Base-by-base conservation (phyloP, 1,140 invertebrate genomes). In the Drosophila ironensis region DNA sequence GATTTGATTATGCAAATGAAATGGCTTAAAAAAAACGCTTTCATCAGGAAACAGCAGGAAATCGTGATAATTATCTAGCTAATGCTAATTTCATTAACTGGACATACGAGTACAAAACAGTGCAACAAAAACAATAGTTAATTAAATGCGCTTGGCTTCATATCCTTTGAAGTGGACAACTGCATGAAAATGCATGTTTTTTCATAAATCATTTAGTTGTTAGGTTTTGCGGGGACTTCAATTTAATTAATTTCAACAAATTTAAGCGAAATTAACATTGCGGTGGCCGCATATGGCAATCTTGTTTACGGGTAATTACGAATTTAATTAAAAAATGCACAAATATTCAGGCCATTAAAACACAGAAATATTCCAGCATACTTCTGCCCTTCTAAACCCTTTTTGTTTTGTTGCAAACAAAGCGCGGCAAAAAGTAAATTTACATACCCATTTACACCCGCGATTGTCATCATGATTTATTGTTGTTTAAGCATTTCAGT, bases 271-370 rank as follows among this genome's bases (percentile, higher is more conserved):
- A 77, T 82, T 53, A 82, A 61, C 73, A 61, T 59, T 61, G 78
- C 53, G 69, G 78, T 61, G 25, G 33, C 37, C 57, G 37, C 44
- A 80, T 60, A 37, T 42, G 47, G 48, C 59, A 33, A 61, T 41
- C 75, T 42, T 67, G 66, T 61, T 48, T 61, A 46, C 38, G 66
- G 66, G 73, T 80, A 81, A 81, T 80, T 76, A 69, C 60, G 59
- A 56, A 72, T 81, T 81, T 72, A 77, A 82, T 81, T 81, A 76
- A 82, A 82, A 76, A 69, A 56, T 28, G n/a, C n/a, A 52, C 51
- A 42, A 38, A 27, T 14, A 47, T 47, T 16, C 67, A 72, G 57
- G 57, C 52, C 51, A 82, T 69, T 76, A 38, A 38, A 81, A 51
- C 11, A 5, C 19, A 57, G 27, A 33, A 42, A 51, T 56, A 28